These are phyloP conservation scores for Atherinosoma microstoma DNA, from an alignment of 2,797 vertebrate genomes.

Conservation along the genomic window DNA sequence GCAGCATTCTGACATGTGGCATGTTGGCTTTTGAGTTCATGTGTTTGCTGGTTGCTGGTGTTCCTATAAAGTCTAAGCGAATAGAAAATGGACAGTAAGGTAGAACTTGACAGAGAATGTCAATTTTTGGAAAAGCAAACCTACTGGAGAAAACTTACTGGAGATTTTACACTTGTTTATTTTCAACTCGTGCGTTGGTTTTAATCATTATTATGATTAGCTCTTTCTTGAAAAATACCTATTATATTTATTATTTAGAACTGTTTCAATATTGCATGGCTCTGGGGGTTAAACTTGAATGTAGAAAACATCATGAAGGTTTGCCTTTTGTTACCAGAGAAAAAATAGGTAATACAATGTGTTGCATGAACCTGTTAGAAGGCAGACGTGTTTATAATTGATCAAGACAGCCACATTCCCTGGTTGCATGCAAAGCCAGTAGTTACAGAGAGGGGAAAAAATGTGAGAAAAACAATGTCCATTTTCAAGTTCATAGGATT, in stretches of 20 bases:
- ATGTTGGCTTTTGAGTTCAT: constrained; percentile 44
- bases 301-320: background rate
- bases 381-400: constrained; percentile 3
- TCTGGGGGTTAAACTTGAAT: too few species aligned
- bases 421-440: background rate
- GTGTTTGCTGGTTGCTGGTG: constrained; percentile 12
- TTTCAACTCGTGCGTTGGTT: too few species aligned
- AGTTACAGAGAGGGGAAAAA: background rate
- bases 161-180: too few species aligned
- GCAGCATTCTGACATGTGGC: constrained; percentile 32
- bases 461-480: background rate
- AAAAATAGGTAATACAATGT: background rate
- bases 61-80: constrained; percentile 6
- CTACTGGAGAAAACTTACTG: background rate
- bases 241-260: background rate
- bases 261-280: too few species aligned
- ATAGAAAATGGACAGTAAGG: background rate
- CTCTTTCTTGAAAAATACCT: too few species aligned
- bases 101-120: background rate
- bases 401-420: background rate
- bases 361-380: background rate
- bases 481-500: background rate
- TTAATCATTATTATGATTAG: too few species aligned
- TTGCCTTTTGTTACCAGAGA: background rate
- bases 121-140: background rate